These are phyloP conservation scores for Micronycteris hirsuta DNA, from an alignment of 2,113 vertebrate species.

Conservation along the genomic window DNA sequence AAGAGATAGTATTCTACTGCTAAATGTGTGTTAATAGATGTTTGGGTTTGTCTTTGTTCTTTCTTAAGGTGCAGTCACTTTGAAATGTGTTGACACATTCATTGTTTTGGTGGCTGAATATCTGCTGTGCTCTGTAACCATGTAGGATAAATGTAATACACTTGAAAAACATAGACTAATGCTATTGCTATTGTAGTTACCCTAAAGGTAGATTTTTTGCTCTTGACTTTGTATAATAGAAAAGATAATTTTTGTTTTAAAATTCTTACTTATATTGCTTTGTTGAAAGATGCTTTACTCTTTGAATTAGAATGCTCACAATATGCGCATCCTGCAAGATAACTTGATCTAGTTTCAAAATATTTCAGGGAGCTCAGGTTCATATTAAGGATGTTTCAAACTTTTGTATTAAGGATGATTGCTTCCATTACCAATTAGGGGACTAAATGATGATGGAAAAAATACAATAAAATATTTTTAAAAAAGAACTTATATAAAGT, in stretches of 20 bases:
- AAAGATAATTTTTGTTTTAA: conserved; percentile 20
- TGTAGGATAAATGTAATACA: neutral
- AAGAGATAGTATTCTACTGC: neutral
- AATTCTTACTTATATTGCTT: neutral
- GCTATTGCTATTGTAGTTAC: neutral
- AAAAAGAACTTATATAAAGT: neutral
- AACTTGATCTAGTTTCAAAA: neutral
- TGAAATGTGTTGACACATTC: neutral
- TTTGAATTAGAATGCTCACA: neutral
- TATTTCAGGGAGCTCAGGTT: neutral
- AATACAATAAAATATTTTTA: neutral
- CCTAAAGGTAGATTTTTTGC: neutral
- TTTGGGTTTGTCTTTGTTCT: neutral
- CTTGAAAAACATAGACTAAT: neutral
- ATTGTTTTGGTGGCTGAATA: neutral
- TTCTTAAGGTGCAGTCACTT: neutral
- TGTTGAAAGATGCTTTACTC: neutral
- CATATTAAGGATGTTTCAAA: neutral
- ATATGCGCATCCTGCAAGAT: neutral
- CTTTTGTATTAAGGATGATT: neutral
- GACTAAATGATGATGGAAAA: no score
- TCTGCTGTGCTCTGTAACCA: neutral
- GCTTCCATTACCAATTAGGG: no score
- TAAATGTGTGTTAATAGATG: neutral
- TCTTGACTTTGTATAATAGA: neutral